phyloP scores from a whole-genome alignment of 2,113 vertebrate species.

The Barbus barbus region DNA sequence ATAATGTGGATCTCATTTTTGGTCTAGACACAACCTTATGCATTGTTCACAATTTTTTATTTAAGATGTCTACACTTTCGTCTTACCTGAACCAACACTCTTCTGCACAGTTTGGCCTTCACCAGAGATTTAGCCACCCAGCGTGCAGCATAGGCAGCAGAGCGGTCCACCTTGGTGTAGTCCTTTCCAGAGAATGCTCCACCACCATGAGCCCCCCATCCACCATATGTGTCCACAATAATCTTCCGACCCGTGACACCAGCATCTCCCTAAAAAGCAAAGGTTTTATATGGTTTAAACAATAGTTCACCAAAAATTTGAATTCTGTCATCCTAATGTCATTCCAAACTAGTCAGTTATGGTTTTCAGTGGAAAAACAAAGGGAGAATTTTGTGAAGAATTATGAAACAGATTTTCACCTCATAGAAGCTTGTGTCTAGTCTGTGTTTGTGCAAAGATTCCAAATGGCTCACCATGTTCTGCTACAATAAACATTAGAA shows the following conservation, averaged over 20 bases:
- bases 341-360: background rate
- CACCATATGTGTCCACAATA: conserved; percentile 95
- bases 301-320: background rate
- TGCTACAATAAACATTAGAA: background rate
- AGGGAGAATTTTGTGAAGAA: background rate
- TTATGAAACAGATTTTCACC: background rate
- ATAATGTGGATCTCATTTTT: background rate
- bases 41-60: background rate
- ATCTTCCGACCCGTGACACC: conserved; percentile 96
- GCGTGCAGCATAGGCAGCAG: conserved; percentile 91
- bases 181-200: conserved; percentile 97
- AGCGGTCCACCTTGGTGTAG: conserved; percentile 95
- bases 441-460: background rate
- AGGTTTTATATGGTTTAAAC: background rate
- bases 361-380: background rate
- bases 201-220: conserved; percentile 95
- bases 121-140: conserved; percentile 98
- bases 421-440: background rate
- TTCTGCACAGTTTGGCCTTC: conserved; percentile 89
- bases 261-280: conserved; percentile 84
- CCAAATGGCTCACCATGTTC: background rate
- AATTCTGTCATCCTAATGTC: background rate
- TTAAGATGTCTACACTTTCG: background rate
- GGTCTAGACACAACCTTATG: background rate
- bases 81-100: conserved; percentile 92